phyloP scores from a whole-genome alignment of 2,888 invertebrate genomes.

The Amphiduros pacificus region DNA sequence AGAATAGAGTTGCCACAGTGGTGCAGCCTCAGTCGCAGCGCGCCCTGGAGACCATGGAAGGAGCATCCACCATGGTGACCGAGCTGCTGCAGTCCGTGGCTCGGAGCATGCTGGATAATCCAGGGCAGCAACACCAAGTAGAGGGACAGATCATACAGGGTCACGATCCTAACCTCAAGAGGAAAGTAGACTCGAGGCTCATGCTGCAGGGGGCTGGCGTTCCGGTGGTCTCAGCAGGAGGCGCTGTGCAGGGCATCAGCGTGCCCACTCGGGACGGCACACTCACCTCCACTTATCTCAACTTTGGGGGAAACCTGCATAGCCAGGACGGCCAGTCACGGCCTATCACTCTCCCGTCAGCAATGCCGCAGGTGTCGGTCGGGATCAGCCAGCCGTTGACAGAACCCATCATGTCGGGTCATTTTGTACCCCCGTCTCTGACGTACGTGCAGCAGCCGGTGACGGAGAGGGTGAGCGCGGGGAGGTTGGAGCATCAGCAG shows the following conservation, averaged over 20 bases:
- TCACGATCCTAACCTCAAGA: not conserved
- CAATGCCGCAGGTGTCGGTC: not conserved
- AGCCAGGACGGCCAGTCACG: not conserved
- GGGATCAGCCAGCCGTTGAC: conserved; percentile 6
- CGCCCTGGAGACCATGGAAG: no score
- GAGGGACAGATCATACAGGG: no score
- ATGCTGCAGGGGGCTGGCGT: not conserved
- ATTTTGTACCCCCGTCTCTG: conserved; percentile 12
- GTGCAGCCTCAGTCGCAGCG: no score
- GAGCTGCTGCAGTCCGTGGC: conserved; percentile 14
- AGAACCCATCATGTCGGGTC: conserved; percentile 14
- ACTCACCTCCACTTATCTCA: not conserved
- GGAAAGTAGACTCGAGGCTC: not conserved
- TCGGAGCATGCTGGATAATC: no score
- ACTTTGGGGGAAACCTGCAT: conserved; percentile 1
- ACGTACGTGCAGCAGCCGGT: not conserved
- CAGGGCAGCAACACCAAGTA: no score
- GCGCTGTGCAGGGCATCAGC: no score
- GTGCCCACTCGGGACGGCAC: not conserved
- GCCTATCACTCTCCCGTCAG: no score
- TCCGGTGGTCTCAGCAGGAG: not conserved
- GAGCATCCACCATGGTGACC: conserved; percentile 5
- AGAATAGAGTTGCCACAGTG: not conserved
- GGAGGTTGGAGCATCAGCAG: not conserved
- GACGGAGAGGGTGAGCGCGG: not conserved